These are phyloP conservation scores for Gouania willdenowi DNA, from an alignment of 2,797 vertebrate genomes.

Conservation along the genomic window DNA sequence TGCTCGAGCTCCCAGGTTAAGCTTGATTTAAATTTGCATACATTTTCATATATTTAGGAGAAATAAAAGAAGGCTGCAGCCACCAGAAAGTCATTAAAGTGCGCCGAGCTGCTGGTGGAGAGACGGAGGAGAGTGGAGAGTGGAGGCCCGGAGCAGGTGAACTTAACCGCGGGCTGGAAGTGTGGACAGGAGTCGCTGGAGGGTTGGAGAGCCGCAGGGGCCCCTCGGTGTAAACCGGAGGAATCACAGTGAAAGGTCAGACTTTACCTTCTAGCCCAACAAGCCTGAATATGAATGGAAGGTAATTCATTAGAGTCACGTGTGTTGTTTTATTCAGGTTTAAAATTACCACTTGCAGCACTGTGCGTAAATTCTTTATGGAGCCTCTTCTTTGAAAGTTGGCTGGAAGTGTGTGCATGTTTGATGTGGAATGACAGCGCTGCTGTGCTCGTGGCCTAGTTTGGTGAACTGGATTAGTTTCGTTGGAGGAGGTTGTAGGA, in stretches of 20 bases:
- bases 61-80: constrained; percentile 97
- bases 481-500: constrained; percentile 6
- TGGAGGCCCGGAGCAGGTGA: constrained; percentile 83
- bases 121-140: constrained; percentile 42
- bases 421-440: constrained; percentile 30
- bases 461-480: constrained; percentile 15
- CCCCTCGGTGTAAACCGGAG: too few species aligned
- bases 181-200: constrained; percentile 23
- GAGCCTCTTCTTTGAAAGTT: constrained; percentile 12
- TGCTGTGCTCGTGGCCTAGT: constrained; percentile 29
- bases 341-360: neutral
- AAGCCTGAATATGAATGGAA: neutral
- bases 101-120: constrained; percentile 76
- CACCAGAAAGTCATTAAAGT: constrained; percentile 93
- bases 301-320: neutral
- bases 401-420: constrained; percentile 31
- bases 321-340: constrained; percentile 8
- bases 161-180: constrained; percentile 51
- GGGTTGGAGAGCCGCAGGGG: constrained; percentile 20
- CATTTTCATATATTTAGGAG: constrained; percentile 99
- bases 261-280: neutral
- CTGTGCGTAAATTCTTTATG: constrained; percentile 14
- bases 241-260: constrained; percentile 2
- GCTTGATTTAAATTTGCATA: constrained; percentile 99
- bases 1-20: constrained; percentile 92